A percentile compares a stretch with the other conserved stretches of the same genome.
Conservation (phyloP, 2,888 invertebrate species). For the Synergus itoensis region DNA sequence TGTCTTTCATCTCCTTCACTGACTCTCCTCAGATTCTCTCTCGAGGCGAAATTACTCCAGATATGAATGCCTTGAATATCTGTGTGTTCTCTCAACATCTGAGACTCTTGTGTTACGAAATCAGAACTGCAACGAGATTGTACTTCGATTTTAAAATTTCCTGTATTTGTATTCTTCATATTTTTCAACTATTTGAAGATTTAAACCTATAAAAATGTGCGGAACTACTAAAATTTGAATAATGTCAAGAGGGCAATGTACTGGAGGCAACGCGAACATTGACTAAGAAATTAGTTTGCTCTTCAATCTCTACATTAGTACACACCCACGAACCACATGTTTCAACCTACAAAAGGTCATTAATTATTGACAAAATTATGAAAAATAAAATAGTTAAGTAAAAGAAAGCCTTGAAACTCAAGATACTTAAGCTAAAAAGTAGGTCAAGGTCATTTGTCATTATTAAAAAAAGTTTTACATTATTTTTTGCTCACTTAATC, state of each 20-base stretch:
- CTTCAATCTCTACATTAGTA: not conserved
- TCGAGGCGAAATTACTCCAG: constrained; percentile 20
- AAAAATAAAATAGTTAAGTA: not conserved
- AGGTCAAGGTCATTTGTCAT: not conserved
- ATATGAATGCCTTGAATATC: constrained; percentile 12
- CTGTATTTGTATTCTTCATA: too few species aligned
- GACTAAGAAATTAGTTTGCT: constrained; percentile 19
- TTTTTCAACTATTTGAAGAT: too few species aligned
- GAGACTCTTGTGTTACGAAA: constrained; percentile 10
- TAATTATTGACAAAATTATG: not conserved
- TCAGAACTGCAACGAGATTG: not conserved
- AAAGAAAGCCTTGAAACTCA: not conserved
- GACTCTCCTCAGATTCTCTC: constrained; percentile 16
- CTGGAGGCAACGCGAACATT: not conserved
- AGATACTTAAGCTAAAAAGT: not conserved
- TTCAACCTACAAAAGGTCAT: not conserved
- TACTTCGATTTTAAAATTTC: not conserved
- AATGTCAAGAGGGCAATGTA: constrained; percentile 29
- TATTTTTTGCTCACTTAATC: not conserved
- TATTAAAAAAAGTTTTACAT: not conserved
- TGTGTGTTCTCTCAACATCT: constrained; percentile 9
- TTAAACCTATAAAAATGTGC: not conserved
- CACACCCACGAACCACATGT: constrained; percentile 12
- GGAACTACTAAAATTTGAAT: not conserved
- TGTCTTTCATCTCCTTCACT: constrained; percentile 41